A percentile compares a stretch with the other conserved stretches of the same genome.
Conservation (phyloP, 2,113 vertebrate genomes). For the Aviceda subcristata region DNA sequence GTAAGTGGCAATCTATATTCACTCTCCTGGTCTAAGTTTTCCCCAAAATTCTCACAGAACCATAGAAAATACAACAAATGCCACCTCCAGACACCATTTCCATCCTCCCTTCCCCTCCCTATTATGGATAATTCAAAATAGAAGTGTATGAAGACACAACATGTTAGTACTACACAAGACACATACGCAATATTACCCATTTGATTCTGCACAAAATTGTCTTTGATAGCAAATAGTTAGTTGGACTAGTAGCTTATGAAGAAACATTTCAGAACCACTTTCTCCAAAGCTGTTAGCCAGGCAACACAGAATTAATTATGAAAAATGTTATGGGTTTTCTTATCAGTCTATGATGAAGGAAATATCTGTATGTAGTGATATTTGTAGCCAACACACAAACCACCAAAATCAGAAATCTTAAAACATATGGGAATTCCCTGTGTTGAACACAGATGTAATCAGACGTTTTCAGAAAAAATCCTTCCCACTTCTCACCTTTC, state of each 20-base stretch:
- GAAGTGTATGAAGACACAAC: background rate
- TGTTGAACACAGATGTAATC: background rate
- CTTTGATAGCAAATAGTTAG: background rate
- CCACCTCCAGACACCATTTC: background rate
- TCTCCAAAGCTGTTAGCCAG: background rate
- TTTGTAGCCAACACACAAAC: background rate
- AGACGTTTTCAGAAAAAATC: background rate
- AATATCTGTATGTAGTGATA: background rate
- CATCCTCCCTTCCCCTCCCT: background rate
- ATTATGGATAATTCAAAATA: background rate
- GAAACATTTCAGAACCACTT: background rate
- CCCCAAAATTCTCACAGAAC: background rate
- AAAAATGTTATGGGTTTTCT: background rate
- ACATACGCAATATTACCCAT: background rate
- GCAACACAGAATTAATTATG: background rate
- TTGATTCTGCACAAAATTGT: background rate
- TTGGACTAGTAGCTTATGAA: background rate
- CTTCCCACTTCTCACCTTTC: background rate
- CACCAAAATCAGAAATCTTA: background rate
- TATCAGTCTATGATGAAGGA: background rate
- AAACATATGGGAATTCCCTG: background rate
- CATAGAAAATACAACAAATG: background rate
- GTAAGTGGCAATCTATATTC: background rate
- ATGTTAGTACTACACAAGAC: background rate
- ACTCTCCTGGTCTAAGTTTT: background rate